A percentile compares a stretch with the other conserved stretches of the same genome.
Evolutionary conservation across 2,113 vertebrate genomes (phyloP).

Genomic region (Pseudorasbora parva): DNA sequence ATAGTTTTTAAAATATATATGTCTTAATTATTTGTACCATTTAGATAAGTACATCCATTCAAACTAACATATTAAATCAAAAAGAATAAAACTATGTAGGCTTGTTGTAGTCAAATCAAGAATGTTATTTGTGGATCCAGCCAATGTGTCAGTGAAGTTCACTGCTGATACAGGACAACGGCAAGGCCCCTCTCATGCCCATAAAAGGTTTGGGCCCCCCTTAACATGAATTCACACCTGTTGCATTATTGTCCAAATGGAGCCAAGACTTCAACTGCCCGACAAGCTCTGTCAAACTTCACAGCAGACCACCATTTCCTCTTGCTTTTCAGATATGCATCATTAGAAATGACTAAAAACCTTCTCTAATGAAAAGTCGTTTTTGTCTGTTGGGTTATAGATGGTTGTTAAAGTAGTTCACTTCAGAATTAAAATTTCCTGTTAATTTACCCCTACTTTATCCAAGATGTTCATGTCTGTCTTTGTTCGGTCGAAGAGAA

Average conservation of each 20-base stretch:
- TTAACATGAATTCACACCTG: constrained; percentile 54
- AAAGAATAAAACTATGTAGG: not conserved
- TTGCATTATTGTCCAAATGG: constrained; percentile 49
- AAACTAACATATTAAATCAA: not conserved
- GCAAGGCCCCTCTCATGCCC: constrained; percentile 15
- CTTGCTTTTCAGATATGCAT: constrained; percentile 9
- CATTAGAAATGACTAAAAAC: constrained; percentile 6
- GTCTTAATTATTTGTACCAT: not conserved
- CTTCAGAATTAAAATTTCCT: no score
- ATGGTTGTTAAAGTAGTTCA: no score
- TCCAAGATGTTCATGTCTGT: no score
- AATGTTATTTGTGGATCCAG: not conserved
- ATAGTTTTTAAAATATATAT: not conserved
- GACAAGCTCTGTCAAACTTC: constrained; percentile 45
- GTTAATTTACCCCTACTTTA: no score
- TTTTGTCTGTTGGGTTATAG: not conserved
- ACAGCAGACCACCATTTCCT: constrained; percentile 49
- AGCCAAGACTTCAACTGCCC: constrained; percentile 26
- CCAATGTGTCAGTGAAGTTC: constrained; percentile 10
- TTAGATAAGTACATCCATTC: not conserved
- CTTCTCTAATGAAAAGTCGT: not conserved
- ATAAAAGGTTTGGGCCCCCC: constrained; percentile 48
- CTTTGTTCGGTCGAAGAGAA: no score
- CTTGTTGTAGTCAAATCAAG: not conserved
- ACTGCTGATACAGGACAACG: constrained; percentile 44